Conservation (phyloP, 2,797 vertebrate species). For the Discoglossus pictus region DNA sequence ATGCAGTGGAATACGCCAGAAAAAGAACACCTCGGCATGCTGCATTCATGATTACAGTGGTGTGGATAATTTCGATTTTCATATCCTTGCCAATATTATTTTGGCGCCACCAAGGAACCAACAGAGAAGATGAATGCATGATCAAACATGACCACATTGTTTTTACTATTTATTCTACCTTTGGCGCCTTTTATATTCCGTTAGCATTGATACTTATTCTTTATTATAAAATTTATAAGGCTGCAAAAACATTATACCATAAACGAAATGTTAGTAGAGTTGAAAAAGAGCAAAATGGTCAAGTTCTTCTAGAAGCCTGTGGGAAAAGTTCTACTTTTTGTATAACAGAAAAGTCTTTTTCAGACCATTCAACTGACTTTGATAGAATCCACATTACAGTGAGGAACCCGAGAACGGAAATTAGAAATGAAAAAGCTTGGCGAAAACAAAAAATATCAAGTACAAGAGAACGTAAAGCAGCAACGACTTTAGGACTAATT, state of each 20-base stretch:
- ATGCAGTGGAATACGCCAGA: conserved; percentile 92
- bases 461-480: conserved; percentile 88
- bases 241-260: conserved; percentile 91
- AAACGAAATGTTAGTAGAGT: conserved; percentile 86
- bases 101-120: conserved; percentile 84
- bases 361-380: conserved; percentile 85
- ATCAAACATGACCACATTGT: conserved; percentile 91
- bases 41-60: conserved; percentile 85
- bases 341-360: conserved; percentile 82
- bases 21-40: conserved; percentile 89
- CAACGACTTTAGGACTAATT: conserved; percentile 91
- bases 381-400: conserved; percentile 73
- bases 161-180: conserved; percentile 90
- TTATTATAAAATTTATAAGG: conserved; percentile 96
- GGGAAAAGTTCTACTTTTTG: conserved; percentile 79
- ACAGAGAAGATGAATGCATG: conserved; percentile 83
- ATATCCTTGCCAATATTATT: conserved; percentile 92
- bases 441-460: conserved; percentile 89
- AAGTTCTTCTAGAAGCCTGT: conserved; percentile 78
- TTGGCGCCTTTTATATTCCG: conserved; percentile 97
- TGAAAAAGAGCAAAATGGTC: conserved; percentile 85
- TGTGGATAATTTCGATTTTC: conserved; percentile 93
- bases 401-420: conserved; percentile 75
- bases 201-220: conserved; percentile 92
- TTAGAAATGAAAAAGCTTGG: conserved; percentile 78